Base-by-base conservation (phyloP, 2,888 invertebrate species). In the Venusia cambrica region DNA sequence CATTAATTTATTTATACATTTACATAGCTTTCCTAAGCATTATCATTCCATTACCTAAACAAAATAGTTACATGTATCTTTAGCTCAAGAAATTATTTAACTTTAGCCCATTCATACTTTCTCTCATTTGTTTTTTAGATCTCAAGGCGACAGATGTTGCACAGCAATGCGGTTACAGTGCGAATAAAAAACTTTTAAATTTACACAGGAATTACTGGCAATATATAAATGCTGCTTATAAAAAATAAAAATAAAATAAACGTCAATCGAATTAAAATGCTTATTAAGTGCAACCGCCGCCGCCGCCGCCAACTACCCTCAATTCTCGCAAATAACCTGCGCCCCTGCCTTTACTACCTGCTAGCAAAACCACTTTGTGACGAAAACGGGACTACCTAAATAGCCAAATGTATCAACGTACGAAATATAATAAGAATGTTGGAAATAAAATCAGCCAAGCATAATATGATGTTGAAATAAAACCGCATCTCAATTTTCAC, bases 1-100 rank as follows among this genome's bases (percentile, higher is more conserved):
- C 69, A 72, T 75, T 73, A 67, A 71, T 78, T 76, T 73, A 76
- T 79, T 76, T 81, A 75, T 77, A 84, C 78, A 84, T 78, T 78
- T 81, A 81, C 75, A 74, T 70, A 73, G 69, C 73, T 69, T 73
- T 63, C 57, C 64, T 70, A 76, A 77, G 76, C 72, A 67, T 62
- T 67, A 71, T 74, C 69, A 73, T 67, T 71, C 68, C 64, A 64
- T 64, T 72, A 69, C 65, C 59, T 70, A 71, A 67, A 73, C 57
- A 66, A 65, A 73, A 65, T 66, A 69, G 69, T 66, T 70, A 72
- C 68, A 72, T 66, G 64, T 58, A 62, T 59, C 41, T 64, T 63
- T 54, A 71, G 67, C 64, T 69, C 60, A 61, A 61, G 62, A 61
- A 55, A 55, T 45, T 57, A 57, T 55, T 59, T 52, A 51, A 57